Percentiles rank a stretch among this genome's conserved stretches.
Conservation (phyloP, 2,888 invertebrate species). For the Dugesia japonica region DNA sequence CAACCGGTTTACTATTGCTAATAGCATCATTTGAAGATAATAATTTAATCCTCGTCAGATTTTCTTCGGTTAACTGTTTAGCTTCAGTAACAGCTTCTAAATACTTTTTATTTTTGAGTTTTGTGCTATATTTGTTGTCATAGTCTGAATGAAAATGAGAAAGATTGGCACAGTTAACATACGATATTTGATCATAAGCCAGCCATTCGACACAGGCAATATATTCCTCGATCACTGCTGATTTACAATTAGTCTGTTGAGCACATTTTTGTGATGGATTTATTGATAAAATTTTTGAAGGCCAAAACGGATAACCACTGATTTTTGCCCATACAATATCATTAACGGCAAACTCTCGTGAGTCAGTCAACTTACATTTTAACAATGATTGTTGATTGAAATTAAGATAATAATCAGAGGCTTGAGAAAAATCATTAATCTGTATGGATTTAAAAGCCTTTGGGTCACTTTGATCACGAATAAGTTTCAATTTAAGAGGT, state of each 20-base stretch:
- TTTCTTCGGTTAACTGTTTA: conserved; percentile 24
- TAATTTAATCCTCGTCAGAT: neutral
- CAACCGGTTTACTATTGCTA: neutral
- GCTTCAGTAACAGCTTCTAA: conserved; percentile 28
- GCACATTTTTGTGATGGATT: conserved; percentile 20
- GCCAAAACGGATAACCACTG: conserved; percentile 21
- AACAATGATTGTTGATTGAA: neutral
- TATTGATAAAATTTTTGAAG: neutral
- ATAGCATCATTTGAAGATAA: neutral
- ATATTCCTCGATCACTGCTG: neutral
- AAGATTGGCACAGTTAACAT: conserved; percentile 5
- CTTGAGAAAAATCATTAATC: conserved; percentile 1
- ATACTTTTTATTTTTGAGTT: conserved; percentile 26
- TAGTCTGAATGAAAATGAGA: conserved; percentile 13
- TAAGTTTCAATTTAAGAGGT: neutral
- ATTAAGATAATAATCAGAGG: conserved; percentile 3
- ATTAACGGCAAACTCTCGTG: neutral
- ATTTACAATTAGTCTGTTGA: neutral
- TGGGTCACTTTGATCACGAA: neutral
- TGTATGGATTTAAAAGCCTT: neutral
- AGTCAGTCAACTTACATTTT: neutral
- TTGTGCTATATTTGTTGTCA: conserved; percentile 29
- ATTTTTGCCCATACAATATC: conserved; percentile 25
- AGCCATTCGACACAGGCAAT: conserved; percentile 5
- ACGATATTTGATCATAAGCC: conserved; percentile 16